Conservation (phyloP, 2,888 invertebrate genomes). For the Bombyx huttoni region DNA sequence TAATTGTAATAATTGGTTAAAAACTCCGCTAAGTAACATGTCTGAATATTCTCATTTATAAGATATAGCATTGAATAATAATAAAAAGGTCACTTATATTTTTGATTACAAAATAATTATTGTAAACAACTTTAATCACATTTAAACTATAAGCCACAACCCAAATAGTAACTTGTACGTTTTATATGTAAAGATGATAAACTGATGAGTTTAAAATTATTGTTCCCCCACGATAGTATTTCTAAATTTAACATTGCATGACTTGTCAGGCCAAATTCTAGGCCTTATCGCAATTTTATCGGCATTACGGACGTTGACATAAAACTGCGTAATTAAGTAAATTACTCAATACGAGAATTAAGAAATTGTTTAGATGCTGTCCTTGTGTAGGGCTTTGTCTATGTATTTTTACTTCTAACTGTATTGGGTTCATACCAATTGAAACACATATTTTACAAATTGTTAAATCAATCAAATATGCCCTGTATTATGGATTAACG, state of each 20-base stretch:
- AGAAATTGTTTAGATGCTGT: not conserved
- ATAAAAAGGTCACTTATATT: conserved; percentile 18
- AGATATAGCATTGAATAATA: conserved; percentile 15
- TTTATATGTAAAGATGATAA: not conserved
- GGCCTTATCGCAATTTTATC: conserved; percentile 2
- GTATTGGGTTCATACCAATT: no score
- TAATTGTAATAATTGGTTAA: no score
- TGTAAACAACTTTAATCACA: conserved; percentile 2
- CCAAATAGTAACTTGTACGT: not conserved
- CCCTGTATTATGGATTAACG: no score
- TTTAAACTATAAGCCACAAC: conserved; percentile 3
- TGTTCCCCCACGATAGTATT: not conserved
- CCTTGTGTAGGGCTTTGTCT: not conserved
- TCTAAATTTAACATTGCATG: not conserved
- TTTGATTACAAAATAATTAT: conserved; percentile 8
- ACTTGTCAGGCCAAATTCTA: not conserved
- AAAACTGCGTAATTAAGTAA: not conserved
- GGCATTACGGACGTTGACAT: conserved; percentile 2
- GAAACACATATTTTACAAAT: no score
- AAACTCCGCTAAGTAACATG: conserved; percentile 45
- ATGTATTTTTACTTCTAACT: not conserved
- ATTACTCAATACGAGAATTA: not conserved
- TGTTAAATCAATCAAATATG: no score
- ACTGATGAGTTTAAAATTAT: not conserved
- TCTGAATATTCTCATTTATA: conserved; percentile 21